Evolutionary conservation across 2,888 invertebrate species (phyloP), one percentile per base, ranked within the genome.

Genomic region (Chalcosyrphus nemorum): DNA sequence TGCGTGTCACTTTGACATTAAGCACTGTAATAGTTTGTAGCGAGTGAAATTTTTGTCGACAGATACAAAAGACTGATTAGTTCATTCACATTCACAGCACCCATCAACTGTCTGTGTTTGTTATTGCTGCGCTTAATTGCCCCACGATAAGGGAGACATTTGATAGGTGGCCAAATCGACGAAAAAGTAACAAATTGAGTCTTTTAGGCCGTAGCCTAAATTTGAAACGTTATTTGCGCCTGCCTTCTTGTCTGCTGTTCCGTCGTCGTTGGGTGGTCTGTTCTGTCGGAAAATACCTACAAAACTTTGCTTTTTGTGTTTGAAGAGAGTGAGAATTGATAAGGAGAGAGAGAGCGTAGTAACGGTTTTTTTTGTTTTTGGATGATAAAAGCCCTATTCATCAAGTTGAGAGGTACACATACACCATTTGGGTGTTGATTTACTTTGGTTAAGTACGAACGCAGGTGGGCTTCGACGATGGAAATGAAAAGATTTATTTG

Each of bases 71-170:
- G 50, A 56, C 63, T 24, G 65, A 74, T 38, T 72, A 72, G 71
- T 21, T 11, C 13, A 24, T 15, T 15, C 27, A 6, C 6, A n/a
- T n/a, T n/a, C n/a, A 29, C 27, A 56, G 45, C 56, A 52, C 47
- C 47, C 54, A 47, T 21, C 54, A 68, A 43, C 43, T 54, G 56
- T 45, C n/a, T 61, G 1, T 75, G 70, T 70, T 66, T 70, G 63
- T 57, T 65, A 70, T 68, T 81, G 70, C 63, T 70, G 50, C 27
- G 56, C 35, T 81, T 70, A 81, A 81, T 76, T 76, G 57, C n/a
- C 21, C 50, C 11, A 56, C 38, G 70, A 70, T 70, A 75, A 75
- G 75, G 47, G 9, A 13, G 19, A 54, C 52, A 47, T 32, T 63
- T 61, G 15, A 61, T 61, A 56, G 63, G 45, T 24, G 35, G 24